Evolutionary conservation across 2,888 invertebrate species (phyloP).

Genomic region (Leucania comma): DNA sequence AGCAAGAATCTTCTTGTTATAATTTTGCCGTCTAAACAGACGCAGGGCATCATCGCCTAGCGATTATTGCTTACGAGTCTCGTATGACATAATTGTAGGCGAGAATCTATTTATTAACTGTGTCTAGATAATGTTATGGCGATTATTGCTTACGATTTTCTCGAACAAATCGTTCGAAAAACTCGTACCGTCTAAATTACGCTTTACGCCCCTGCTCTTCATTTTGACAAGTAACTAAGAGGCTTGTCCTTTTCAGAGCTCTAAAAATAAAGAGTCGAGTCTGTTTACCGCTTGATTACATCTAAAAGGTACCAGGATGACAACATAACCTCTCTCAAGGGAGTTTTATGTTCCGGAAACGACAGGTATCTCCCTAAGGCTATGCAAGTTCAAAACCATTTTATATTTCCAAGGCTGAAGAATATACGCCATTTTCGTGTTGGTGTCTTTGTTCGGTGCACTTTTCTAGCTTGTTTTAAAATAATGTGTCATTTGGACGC

Average conservation of each 20-base stretch:
- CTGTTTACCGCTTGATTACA: slow-evolving; percentile 49
- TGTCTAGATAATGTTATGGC: too few species aligned
- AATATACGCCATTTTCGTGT: slow-evolving; percentile 14
- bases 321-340: slow-evolving; percentile 40
- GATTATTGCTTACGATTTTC: too few species aligned
- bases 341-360: slow-evolving; percentile 54
- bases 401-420: slow-evolving; percentile 37
- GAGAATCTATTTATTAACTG: too few species aligned
- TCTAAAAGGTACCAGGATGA: slow-evolving; percentile 47
- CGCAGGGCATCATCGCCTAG: too few species aligned
- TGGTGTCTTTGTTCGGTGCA: neutral
- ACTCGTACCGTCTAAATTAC: too few species aligned
- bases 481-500: too few species aligned
- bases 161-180: too few species aligned
- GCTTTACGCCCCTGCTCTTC: neutral
- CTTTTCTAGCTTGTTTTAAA: too few species aligned
- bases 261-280: slow-evolving; percentile 19
- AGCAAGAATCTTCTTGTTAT: too few species aligned
- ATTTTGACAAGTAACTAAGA: neutral
- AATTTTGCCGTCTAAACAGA: too few species aligned
- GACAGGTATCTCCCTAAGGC: slow-evolving; percentile 47
- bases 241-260: neutral
- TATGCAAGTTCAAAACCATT: slow-evolving; percentile 44
- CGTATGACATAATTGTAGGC: too few species aligned
- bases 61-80: too few species aligned